Evolutionary conservation across 2,797 vertebrate genomes (phyloP), one percentile per base, ranked within the genome.

Genomic region (Tenualosa ilisha): DNA sequence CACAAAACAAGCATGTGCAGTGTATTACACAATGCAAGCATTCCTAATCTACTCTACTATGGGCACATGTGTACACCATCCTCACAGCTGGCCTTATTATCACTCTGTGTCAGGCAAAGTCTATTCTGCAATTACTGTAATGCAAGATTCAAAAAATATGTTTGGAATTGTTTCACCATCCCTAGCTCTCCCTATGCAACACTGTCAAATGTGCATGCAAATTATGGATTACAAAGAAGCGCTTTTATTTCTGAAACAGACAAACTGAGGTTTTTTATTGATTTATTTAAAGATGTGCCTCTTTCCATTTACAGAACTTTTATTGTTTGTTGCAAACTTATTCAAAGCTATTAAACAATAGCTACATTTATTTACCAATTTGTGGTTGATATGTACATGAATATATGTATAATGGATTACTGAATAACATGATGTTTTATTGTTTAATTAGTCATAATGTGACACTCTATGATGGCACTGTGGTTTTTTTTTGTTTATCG

Each of bases 11-110:
- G 37, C 68, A 75, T 75, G 68, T 43, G 4, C 37, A 17, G 37
- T 79, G 72, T 79, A 79, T 43, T 7, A 79, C 22, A 43, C 40
- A 22, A 79, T 79, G 72, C 72, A 79, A 79, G 72, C 72, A 79
- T 79, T 79, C 72, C 72, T 79, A 79, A 79, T 43, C 13, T 40
- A 46, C 43, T 8, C 46, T 20, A 46, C 43, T 8, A 79, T 9
- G 72, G 72, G 72, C 72, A 79, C 72, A 79, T 22, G 54, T 20
- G 43, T 24, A 68, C 63, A 68, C 15, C 6, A 20, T 56, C 4
- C 17, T 56, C 59, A 24, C 22, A 63, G 59, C n/a, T 63, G 59
- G 59, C 59, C 59, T 63, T n/a, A 63, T 9, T 11, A 2, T 2
- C 59, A 63, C 2, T 24, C n/a, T 63, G 24, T 24, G 22, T 11